Conservation (phyloP, 2,113 vertebrate species). For the Tachycineta bicolor region DNA sequence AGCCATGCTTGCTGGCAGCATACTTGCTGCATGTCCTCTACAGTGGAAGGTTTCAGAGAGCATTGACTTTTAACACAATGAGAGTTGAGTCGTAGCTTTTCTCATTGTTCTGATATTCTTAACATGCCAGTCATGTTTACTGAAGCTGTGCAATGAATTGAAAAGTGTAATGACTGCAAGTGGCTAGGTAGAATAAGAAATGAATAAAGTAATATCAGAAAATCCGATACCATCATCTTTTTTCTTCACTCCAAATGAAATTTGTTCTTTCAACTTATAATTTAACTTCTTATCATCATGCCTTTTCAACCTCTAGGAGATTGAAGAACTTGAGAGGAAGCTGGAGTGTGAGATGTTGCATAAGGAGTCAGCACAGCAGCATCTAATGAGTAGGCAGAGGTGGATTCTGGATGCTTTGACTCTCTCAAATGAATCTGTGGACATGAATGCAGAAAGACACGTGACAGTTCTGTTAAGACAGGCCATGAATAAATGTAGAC, state of each 20-base stretch:
- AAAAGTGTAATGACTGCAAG: not conserved
- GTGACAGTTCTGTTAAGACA: conserved; percentile 54
- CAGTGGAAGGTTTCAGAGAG: not conserved
- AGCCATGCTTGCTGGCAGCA: not conserved
- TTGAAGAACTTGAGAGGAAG: conserved; percentile 72
- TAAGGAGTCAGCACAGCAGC: conserved; percentile 42
- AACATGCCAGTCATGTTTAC: not conserved
- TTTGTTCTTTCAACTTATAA: not conserved
- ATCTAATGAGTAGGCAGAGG: conserved; percentile 32
- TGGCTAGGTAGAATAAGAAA: not conserved
- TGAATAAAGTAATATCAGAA: conserved; percentile 4
- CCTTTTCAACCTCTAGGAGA: conserved; percentile 64
- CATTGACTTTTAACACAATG: not conserved
- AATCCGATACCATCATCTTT: conserved; percentile 21
- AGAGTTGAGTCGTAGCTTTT: not conserved
- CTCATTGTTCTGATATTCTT: not conserved
- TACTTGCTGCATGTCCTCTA: not conserved
- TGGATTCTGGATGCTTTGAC: not conserved
- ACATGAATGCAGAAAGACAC: conserved; percentile 27
- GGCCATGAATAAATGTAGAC: conserved; percentile 54
- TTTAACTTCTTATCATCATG: not conserved
- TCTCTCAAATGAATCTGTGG: not conserved
- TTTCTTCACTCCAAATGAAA: not conserved
- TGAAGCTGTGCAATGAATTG: not conserved
- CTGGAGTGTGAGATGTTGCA: conserved; percentile 62